These are phyloP conservation scores for Ceratotherium simum DNA, from an alignment of 2,113 vertebrate genomes.

Conservation along the genomic window DNA sequence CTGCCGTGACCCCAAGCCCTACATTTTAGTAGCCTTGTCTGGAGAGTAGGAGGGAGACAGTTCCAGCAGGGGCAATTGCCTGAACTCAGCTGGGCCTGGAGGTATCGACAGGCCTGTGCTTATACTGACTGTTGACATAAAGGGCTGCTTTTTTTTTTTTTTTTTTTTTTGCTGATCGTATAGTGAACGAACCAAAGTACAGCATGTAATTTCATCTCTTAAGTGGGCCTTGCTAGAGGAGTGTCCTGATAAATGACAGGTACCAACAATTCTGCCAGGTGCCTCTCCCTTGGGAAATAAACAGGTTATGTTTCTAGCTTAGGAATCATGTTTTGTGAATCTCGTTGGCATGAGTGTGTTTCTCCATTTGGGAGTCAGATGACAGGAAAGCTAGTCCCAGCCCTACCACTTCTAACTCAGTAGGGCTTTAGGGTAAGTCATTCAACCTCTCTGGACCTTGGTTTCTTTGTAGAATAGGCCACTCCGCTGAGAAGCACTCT, in stretches of 20 bases:
- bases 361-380: not conserved
- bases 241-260: not conserved
- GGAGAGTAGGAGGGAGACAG: not conserved
- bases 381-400: not conserved
- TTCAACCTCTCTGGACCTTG: not conserved
- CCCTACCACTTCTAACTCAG: not conserved
- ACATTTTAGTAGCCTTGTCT: not conserved
- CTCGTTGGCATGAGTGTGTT: not conserved
- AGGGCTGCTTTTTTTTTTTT: not conserved
- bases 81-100: not conserved
- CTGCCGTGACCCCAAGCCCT: not conserved
- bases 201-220: not conserved
- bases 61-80: not conserved
- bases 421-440: not conserved
- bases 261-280: not conserved
- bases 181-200: not conserved
- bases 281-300: not conserved
- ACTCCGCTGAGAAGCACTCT: not conserved
- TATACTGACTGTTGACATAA: not conserved
- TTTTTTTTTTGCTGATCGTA: not conserved
- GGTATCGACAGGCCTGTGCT: not conserved
- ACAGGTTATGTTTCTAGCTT: not conserved
- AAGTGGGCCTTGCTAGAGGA: not conserved
- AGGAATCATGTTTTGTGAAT: not conserved
- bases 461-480: not conserved